These are phyloP conservation scores for Pyrrhia umbra DNA, from an alignment of 2,888 invertebrate species.

Conservation along the genomic window DNA sequence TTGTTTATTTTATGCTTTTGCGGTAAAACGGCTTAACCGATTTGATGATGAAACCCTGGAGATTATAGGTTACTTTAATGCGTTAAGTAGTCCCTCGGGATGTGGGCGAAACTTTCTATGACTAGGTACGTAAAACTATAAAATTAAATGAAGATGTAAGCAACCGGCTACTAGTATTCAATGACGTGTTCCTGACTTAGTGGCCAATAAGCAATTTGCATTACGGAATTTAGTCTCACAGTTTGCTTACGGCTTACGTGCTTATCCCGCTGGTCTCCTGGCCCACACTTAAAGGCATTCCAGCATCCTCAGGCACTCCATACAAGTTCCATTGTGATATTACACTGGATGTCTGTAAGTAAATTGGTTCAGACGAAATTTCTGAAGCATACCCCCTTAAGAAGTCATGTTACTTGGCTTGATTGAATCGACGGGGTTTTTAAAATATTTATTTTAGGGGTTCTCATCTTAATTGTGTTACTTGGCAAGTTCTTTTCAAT, in stretches of 20 bases:
- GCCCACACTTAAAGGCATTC: constrained; percentile 55
- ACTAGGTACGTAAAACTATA: too few relatives aligned
- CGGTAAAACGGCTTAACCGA: too few relatives aligned
- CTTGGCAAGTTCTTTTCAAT: too few relatives aligned
- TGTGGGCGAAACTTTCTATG: too few relatives aligned
- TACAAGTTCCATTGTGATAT: constrained; percentile 57
- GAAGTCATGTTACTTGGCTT: constrained; percentile 8
- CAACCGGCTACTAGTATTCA: too few relatives aligned
- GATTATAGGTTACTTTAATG: too few relatives aligned
- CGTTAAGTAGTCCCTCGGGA: too few relatives aligned
- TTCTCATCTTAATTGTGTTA: too few relatives aligned
- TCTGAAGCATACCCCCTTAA: constrained; percentile 11
- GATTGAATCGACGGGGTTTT: not conserved
- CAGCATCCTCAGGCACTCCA: constrained; percentile 35
- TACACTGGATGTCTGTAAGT: constrained; percentile 38
- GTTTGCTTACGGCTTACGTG: not conserved
- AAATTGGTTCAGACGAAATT: constrained; percentile 53
- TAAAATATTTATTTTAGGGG: not conserved
- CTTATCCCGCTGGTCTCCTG: constrained; percentile 5
- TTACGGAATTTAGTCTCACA: not conserved
- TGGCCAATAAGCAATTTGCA: not conserved
- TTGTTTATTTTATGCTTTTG: too few relatives aligned
- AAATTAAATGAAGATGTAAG: too few relatives aligned
- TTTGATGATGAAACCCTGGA: too few relatives aligned
- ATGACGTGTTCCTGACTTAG: too few relatives aligned